Base-by-base conservation (phyloP, 2,797 vertebrate species). In the Jordanella pulchra region DNA sequence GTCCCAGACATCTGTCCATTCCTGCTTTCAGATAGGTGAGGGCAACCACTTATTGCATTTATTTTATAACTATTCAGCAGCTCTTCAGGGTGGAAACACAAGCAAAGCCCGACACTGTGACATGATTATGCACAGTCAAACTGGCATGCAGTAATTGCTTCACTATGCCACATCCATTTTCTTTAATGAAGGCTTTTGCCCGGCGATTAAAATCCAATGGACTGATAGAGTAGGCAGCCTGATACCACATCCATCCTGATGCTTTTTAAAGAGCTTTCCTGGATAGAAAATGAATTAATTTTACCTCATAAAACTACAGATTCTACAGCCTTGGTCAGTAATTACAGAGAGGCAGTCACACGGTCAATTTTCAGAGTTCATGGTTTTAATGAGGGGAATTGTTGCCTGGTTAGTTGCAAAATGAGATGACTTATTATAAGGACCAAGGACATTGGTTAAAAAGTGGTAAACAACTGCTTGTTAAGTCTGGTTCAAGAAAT, bases 1-100 rank as follows among this genome's bases (percentile, higher is more conserved):
- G 96, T 99, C 80, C 97, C 97, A 1, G 97, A 99, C 84, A 95
- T 98, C 89, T 99, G 97, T 76, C 97, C 97, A 1, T 98, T 97
- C 85, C 93, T 99, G 25, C 95, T 99, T 81, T 98, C 97, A 53
- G 97, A 99, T 93, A 99, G 97, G 97, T 98, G 67, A 88, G 84
- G 45, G 1, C 51, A 7, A 44, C 4, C 35, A 6, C 67, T 56
- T 35, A 53, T 42, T 67, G 65, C 1, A 39, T 71, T 78, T 39
- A 73, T 82, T 86, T 86, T 69, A 67, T 48, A 63, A 63, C 72
- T 75, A 80, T 85, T 68, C 79, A 76, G 66, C 69, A 79, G 66
- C 78, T 45, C 72, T 77, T 81, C 66, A 65, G 69, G 51, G 66
- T 72, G 70, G 70, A 84, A 84, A 74, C 66, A 77, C 71, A 61